Evolutionary conservation across 2,797 vertebrate genomes (phyloP).

Genomic region (Steatocranus sp.): DNA sequence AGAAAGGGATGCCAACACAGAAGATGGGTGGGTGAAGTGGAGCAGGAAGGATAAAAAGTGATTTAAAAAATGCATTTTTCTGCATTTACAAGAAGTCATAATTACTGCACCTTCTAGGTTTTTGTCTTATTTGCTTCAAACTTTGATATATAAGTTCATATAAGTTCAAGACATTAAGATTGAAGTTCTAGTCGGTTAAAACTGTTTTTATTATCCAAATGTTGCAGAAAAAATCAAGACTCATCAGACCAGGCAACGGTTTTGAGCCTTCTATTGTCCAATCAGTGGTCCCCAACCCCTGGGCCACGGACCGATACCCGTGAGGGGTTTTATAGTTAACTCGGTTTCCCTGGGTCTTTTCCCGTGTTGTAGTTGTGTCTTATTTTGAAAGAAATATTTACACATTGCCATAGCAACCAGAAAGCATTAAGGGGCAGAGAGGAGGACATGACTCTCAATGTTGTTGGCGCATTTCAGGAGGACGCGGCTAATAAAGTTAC

Average conservation of each 20-base stretch:
- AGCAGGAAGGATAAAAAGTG: not conserved
- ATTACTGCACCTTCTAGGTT: not conserved
- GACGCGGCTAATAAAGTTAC: not conserved
- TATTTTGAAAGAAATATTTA: rapidly evolving
- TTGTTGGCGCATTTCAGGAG: not conserved
- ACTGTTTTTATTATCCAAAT: not conserved
- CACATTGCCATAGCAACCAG: rapidly evolving
- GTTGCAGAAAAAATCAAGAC: not conserved
- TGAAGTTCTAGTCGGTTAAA: not conserved
- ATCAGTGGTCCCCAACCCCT: rapidly evolving
- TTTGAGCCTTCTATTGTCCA: not conserved
- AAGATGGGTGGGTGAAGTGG: not conserved
- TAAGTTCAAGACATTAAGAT: not conserved
- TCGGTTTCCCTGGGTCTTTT: rapidly evolving
- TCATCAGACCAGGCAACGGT: not conserved
- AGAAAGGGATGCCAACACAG: not conserved
- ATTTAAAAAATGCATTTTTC: not conserved
- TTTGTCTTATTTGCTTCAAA: not conserved
- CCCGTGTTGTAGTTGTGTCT: not conserved
- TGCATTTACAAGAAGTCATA: rapidly evolving
- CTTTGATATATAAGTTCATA: no score
- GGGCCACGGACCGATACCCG: no score
- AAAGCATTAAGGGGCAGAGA: not conserved
- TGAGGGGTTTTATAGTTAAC: rapidly evolving
- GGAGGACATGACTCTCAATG: rapidly evolving